Evolutionary conservation across 2,888 invertebrate genomes (phyloP).

Genomic region (Gari tellinella): DNA sequence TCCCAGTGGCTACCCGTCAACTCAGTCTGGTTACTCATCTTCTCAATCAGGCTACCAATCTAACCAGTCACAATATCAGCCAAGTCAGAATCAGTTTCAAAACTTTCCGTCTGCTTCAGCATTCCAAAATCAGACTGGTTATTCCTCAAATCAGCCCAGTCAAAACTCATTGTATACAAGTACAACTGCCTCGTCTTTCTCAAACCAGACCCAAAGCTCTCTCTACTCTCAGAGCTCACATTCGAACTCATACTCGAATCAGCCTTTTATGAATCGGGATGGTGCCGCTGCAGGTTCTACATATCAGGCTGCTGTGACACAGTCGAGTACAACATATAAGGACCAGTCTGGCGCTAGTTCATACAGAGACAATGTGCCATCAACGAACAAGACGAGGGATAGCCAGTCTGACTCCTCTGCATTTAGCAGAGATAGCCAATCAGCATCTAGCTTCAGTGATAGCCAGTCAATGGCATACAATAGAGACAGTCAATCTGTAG

Average conservation of each 20-base stretch:
- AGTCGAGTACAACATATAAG: constrained; percentile 56
- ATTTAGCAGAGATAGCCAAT: constrained; percentile 64
- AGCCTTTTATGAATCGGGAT: constrained; percentile 55
- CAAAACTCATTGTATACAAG: constrained; percentile 67
- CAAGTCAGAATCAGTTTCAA: constrained; percentile 66
- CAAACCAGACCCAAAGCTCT: constrained; percentile 60
- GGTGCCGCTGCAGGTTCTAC: constrained; percentile 45
- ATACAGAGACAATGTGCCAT: constrained; percentile 50
- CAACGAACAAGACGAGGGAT: constrained; percentile 60
- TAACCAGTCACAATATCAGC: constrained; percentile 58
- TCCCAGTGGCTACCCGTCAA: constrained; percentile 44
- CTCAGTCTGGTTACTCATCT: constrained; percentile 42
- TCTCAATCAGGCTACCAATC: constrained; percentile 46
- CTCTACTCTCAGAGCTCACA: constrained; percentile 65
- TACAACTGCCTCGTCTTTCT: constrained; percentile 48
- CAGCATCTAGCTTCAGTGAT: constrained; percentile 62
- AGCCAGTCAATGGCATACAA: constrained; percentile 60
- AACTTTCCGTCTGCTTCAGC: constrained; percentile 73
- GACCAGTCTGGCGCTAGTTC: constrained; percentile 61
- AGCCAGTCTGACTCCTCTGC: constrained; percentile 57
- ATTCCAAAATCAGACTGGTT: constrained; percentile 76
- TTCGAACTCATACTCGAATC: constrained; percentile 51
- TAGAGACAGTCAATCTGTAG: constrained; percentile 65
- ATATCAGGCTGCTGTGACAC: constrained; percentile 47
- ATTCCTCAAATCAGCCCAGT: constrained; percentile 64